Conservation (phyloP, 2,797 vertebrate genomes). For the Cuniculus paca region DNA sequence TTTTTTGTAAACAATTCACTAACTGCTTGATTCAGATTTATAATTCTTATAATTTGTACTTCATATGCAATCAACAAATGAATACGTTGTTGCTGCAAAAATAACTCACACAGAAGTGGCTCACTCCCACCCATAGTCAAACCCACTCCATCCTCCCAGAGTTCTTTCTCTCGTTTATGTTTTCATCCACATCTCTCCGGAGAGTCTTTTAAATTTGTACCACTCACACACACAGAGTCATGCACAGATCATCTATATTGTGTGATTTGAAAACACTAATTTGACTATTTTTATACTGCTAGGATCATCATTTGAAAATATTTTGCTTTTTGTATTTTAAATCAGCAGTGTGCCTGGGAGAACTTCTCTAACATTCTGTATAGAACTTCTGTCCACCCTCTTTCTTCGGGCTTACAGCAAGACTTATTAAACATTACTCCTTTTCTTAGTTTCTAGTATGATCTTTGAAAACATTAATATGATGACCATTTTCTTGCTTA, state of each 20-base stretch:
- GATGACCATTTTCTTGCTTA: background rate
- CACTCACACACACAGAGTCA: background rate
- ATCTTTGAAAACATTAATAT: background rate
- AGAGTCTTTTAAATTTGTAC: conserved; percentile 53
- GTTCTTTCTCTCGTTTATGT: conserved; percentile 15
- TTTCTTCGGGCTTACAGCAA: background rate
- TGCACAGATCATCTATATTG: background rate
- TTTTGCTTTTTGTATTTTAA: background rate
- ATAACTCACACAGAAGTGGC: conserved; percentile 11
- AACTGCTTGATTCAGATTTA: background rate
- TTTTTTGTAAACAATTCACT: conserved; percentile 43
- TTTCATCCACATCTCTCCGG: background rate
- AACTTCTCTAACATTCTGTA: background rate
- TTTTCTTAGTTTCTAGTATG: background rate
- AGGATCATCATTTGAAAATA: background rate
- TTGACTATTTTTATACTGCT: conserved; percentile 57
- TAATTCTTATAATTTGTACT: conserved; percentile 40
- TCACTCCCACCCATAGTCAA: background rate
- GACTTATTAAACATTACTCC: background rate
- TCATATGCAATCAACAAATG: conserved; percentile 27
- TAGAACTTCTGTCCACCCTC: background rate
- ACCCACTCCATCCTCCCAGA: background rate
- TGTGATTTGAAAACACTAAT: conserved; percentile 53
- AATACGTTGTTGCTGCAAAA: conserved; percentile 25
- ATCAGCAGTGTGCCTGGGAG: background rate